phyloP scores from a whole-genome alignment of 2,888 invertebrate species.

The Eueremaeus valkanovi region DNA sequence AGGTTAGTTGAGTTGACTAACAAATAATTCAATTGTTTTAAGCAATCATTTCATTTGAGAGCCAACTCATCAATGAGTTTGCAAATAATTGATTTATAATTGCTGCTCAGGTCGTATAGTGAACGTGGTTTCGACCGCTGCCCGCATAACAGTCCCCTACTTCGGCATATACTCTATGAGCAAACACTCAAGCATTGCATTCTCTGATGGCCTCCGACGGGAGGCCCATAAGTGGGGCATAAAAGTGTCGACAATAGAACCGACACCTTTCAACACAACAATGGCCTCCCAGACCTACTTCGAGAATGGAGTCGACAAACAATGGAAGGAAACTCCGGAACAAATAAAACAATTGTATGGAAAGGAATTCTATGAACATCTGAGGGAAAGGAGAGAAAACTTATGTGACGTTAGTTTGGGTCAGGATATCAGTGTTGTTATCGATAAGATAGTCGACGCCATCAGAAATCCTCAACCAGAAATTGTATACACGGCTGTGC shows the following conservation, averaged over 20 bases:
- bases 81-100: background rate
- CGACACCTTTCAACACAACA: conserved; percentile 49
- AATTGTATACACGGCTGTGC: background rate
- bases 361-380: background rate
- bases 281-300: background rate
- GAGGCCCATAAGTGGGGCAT: conserved; percentile 51
- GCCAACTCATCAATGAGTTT: too few species aligned
- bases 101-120: conserved; percentile 48
- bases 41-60: background rate
- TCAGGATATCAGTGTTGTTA: conserved; percentile 14
- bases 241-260: conserved; percentile 50
- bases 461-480: background rate
- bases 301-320: background rate
- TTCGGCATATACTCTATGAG: conserved; percentile 49
- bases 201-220: conserved; percentile 50
- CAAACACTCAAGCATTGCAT: conserved; percentile 50
- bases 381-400: background rate
- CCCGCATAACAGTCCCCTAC: background rate
- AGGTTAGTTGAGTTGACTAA: conserved; percentile 40
- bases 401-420: too few species aligned
- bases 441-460: conserved; percentile 34
- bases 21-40: background rate
- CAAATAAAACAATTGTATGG: conserved; percentile 34
- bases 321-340: conserved; percentile 5
- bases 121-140: conserved; percentile 50